A percentile compares a stretch with the other conserved stretches of the same genome.
phyloP scores from a whole-genome alignment of 2,888 invertebrate genomes.

The Megastigmus dorsalis region DNA sequence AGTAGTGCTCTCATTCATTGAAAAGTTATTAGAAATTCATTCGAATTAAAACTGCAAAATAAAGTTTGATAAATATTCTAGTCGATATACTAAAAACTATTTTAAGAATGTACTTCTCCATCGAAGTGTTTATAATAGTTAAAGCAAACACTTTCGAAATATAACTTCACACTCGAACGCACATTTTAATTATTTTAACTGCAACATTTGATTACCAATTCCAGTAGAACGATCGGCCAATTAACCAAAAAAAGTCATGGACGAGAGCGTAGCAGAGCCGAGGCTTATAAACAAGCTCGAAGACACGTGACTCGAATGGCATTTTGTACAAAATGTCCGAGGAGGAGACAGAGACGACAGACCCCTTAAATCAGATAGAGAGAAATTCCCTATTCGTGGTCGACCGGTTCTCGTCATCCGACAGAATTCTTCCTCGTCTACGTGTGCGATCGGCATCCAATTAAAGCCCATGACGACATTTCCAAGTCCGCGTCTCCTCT shows the following conservation, averaged over 20 bases:
- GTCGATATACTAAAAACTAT: too few relatives aligned
- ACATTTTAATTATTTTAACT: neutral
- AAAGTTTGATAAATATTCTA: too few relatives aligned
- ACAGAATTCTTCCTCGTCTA: conserved; percentile 55
- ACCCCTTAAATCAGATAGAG: conserved; percentile 51
- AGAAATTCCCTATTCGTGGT: conserved; percentile 40
- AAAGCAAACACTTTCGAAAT: neutral
- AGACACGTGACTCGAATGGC: conserved; percentile 50
- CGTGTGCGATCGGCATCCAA: conserved; percentile 58
- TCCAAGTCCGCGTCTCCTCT: conserved; percentile 1
- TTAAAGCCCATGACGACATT: conserved; percentile 56
- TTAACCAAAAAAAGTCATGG: conserved; percentile 21
- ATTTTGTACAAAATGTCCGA: conserved; percentile 49
- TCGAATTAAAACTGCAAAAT: neutral
- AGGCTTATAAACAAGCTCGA: neutral
- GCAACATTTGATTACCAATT: conserved; percentile 8
- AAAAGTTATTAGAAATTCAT: too few relatives aligned
- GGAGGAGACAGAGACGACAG: conserved; percentile 4
- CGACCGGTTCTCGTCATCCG: conserved; percentile 55
- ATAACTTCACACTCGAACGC: neutral
- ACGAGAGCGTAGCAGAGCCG: neutral
- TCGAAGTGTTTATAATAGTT: too few relatives aligned
- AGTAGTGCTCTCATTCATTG: too few relatives aligned
- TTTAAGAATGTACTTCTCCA: neutral
- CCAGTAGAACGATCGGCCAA: conserved; percentile 32